These are phyloP conservation scores for Epinotia demarniana DNA, from an alignment of 2,888 invertebrate species.

Conservation along the genomic window DNA sequence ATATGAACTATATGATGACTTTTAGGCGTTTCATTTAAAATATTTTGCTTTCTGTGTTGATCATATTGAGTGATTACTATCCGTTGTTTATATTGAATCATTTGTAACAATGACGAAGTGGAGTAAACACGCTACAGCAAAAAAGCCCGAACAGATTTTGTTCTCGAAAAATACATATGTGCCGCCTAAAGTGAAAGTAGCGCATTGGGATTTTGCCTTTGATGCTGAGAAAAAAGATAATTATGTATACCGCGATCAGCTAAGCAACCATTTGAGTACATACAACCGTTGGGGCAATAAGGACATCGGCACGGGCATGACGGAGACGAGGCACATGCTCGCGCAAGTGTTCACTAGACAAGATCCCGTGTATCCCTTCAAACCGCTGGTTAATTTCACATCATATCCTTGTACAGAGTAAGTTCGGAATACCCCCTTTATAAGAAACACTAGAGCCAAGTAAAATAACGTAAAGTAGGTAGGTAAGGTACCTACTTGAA, in stretches of 20 bases:
- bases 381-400: conserved; percentile 77
- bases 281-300: conserved; percentile 75
- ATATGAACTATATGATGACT: neutral
- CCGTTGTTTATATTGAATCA: conserved; percentile 3
- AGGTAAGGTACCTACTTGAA: too few species aligned
- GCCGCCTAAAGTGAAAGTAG: conserved; percentile 67
- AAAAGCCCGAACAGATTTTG: conserved; percentile 77
- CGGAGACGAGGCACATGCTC: conserved; percentile 80
- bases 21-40: neutral
- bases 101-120: conserved; percentile 57
- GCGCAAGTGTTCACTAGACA: conserved; percentile 73
- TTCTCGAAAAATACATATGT: conserved; percentile 76
- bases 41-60: neutral
- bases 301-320: conserved; percentile 69
- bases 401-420: conserved; percentile 81
- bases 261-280: conserved; percentile 79
- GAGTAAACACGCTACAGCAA: conserved; percentile 67
- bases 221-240: conserved; percentile 79
- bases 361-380: conserved; percentile 73
- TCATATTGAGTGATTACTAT: neutral
- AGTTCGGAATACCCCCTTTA: conserved; percentile 51
- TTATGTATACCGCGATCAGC: conserved; percentile 74
- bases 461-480: too few species aligned
- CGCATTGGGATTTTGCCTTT: conserved; percentile 74
- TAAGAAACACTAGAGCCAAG: neutral